Evolutionary conservation across 2,113 vertebrate genomes (phyloP).

Genomic region (Elanoides forficatus): DNA sequence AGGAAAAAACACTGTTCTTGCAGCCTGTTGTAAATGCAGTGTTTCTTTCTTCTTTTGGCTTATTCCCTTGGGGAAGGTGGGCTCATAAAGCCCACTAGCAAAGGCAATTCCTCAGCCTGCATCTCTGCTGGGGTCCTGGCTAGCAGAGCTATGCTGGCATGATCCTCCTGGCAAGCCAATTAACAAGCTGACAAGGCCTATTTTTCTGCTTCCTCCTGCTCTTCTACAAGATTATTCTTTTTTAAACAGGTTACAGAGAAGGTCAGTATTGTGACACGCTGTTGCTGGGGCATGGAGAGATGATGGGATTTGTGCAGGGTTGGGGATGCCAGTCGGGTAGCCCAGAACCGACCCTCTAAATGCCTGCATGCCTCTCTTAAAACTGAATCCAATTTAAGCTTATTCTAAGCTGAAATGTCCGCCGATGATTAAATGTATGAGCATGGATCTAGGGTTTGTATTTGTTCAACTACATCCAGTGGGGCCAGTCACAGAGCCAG

Average conservation of each 20-base stretch:
- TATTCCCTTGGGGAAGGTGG: not conserved
- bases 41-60: not conserved
- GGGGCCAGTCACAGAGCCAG: not conserved
- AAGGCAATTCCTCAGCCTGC: not conserved
- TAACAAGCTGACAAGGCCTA: not conserved
- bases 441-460: not conserved
- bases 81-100: not conserved
- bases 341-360: not conserved
- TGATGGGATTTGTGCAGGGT: not conserved
- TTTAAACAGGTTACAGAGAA: not conserved
- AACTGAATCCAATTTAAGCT: not conserved
- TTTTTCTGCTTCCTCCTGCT: not conserved
- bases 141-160: fast-evolving
- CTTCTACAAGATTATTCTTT: not conserved
- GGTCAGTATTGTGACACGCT: not conserved
- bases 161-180: not conserved
- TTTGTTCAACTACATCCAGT: not conserved
- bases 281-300: not conserved
- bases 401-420: not conserved
- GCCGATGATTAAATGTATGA: not conserved
- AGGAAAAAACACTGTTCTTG: not conserved
- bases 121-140: not conserved
- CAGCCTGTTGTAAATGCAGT: not conserved
- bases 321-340: not conserved
- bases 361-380: not conserved